Evolutionary conservation across 2,888 invertebrate genomes (phyloP).

Genomic region (Lacanobia oleracea): DNA sequence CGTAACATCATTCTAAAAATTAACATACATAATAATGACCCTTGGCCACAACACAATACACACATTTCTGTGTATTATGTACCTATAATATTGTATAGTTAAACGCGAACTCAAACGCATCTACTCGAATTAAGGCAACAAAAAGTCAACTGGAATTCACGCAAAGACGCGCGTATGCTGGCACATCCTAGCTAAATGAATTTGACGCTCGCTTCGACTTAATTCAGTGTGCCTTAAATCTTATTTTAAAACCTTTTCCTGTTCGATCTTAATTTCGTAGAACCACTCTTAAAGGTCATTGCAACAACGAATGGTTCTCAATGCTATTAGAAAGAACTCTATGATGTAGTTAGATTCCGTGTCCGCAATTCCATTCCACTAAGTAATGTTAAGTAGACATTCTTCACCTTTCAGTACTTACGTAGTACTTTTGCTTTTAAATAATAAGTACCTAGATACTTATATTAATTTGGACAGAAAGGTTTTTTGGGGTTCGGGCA

Average conservation of each 20-base stretch:
- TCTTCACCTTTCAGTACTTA: slow-evolving; percentile 7
- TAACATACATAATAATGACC: neutral
- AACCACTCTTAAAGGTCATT: slow-evolving; percentile 69
- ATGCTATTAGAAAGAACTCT: slow-evolving; percentile 61
- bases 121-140: neutral
- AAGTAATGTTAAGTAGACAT: slow-evolving; percentile 25
- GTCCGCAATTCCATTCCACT: slow-evolving; percentile 45
- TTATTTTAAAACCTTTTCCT: slow-evolving; percentile 63
- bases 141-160: neutral
- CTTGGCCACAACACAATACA: neutral
- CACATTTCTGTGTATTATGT: neutral
- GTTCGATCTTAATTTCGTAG: slow-evolving; percentile 68
- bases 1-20: neutral
- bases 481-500: too few species aligned
- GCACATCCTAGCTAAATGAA: too few species aligned
- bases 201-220: neutral
- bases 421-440: too few species aligned
- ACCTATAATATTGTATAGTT: too few species aligned
- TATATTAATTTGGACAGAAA: too few species aligned
- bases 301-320: slow-evolving; percentile 49
- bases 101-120: neutral
- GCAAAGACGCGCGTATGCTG: neutral
- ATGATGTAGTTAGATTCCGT: slow-evolving; percentile 45
- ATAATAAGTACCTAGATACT: too few species aligned
- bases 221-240: slow-evolving; percentile 5